Evolutionary conservation across 2,113 vertebrate genomes (phyloP).

Genomic region (Pedionomus torquatus): DNA sequence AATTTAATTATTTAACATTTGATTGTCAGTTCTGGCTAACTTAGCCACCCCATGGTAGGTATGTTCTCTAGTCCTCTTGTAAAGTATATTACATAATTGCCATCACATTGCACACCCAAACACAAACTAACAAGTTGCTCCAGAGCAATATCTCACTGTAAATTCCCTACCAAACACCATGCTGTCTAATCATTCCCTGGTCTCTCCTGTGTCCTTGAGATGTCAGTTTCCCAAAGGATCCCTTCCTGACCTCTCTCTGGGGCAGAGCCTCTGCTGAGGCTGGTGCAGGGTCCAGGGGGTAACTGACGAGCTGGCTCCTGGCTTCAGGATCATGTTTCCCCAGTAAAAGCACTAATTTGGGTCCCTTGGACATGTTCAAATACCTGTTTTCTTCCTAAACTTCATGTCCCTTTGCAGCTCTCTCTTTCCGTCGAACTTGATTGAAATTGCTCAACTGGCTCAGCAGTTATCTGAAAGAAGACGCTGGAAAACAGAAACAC

Average conservation of each 20-base stretch:
- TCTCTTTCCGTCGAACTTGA: background rate
- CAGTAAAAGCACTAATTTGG: background rate
- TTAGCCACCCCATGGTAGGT: conserved; percentile 49
- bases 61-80: background rate
- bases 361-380: background rate
- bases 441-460: background rate
- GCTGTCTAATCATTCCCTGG: background rate
- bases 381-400: background rate
- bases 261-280: background rate
- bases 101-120: background rate
- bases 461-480: background rate
- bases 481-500: background rate
- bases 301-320: background rate
- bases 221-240: background rate
- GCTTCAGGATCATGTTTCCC: background rate
- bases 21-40: conserved; percentile 74
- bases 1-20: conserved; percentile 77
- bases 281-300: background rate
- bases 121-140: background rate
- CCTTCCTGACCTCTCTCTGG: background rate
- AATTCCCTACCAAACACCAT: background rate
- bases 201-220: background rate
- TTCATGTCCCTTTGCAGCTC: background rate
- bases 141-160: background rate
- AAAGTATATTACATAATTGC: background rate